Evolutionary conservation across 2,113 vertebrate species (phyloP).

Genomic region (Brachypodius melanocephalos): DNA sequence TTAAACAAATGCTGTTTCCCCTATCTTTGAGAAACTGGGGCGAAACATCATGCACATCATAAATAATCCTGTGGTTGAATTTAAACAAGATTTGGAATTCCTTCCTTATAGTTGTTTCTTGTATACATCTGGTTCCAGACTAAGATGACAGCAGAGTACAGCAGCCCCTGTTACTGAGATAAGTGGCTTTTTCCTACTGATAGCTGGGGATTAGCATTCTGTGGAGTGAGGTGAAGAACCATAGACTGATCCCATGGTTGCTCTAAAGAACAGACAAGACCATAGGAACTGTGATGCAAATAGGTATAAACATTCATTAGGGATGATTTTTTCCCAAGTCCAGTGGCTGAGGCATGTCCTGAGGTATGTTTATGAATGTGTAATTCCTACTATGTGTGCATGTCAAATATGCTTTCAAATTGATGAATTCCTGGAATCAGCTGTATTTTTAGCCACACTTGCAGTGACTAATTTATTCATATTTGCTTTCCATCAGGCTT

Average conservation of each 20-base stretch:
- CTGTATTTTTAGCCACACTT: background rate
- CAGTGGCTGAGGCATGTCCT: background rate
- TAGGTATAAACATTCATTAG: background rate
- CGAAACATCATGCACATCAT: background rate
- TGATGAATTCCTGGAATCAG: background rate
- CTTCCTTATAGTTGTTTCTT: background rate
- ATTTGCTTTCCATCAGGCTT: background rate
- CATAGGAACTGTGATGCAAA: background rate
- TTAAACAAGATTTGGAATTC: background rate
- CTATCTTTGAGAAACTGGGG: background rate
- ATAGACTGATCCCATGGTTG: background rate
- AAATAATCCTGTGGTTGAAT: background rate
- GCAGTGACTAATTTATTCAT: background rate
- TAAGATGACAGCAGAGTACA: background rate
- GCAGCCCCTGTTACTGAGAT: background rate
- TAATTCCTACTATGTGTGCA: background rate
- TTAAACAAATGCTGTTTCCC: background rate
- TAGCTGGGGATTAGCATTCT: background rate
- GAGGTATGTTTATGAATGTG: background rate
- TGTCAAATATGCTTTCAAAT: background rate
- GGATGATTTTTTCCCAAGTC: background rate
- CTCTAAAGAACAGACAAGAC: background rate
- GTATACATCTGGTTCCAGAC: background rate
- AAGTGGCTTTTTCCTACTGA: background rate
- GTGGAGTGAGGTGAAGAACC: background rate